Percentiles rank a stretch among this genome's conserved stretches.
Conservation (phyloP, 1,140 invertebrate genomes). For the Helicoverpa armigera region DNA sequence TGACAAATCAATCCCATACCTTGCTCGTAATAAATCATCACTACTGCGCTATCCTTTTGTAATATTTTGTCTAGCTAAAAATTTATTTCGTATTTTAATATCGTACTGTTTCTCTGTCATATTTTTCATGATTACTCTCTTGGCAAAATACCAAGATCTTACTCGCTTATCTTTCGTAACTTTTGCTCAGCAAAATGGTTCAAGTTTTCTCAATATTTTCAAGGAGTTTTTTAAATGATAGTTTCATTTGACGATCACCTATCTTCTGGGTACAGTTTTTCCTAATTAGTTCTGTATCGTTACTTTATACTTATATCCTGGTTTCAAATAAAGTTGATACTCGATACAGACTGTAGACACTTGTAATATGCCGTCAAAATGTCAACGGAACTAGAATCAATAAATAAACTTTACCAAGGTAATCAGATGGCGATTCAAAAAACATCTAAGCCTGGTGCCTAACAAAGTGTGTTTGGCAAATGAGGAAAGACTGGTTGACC, state of each 20-base stretch:
- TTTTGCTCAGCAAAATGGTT: constrained; percentile 65
- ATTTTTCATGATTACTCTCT: constrained; percentile 76
- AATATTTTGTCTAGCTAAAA: constrained; percentile 64
- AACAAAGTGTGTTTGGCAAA: constrained; percentile 36
- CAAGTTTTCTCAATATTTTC: constrained; percentile 55
- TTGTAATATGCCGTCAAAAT: background rate
- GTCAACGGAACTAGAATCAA: background rate
- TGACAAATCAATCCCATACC: constrained; percentile 35
- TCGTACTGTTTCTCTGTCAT: constrained; percentile 68
- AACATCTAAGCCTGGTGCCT: background rate
- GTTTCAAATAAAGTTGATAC: too few species aligned
- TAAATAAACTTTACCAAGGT: constrained; percentile 8
- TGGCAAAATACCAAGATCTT: constrained; percentile 77
- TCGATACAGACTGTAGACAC: too few species aligned
- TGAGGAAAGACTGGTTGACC: constrained; percentile 35
- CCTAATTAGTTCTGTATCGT: background rate
- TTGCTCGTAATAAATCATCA: constrained; percentile 22
- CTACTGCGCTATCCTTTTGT: constrained; percentile 39
- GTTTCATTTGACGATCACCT: constrained; percentile 15
- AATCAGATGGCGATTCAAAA: background rate
- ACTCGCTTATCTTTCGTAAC: constrained; percentile 74
- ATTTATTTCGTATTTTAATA: constrained; percentile 76
- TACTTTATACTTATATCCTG: background rate
- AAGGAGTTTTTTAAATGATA: constrained; percentile 49
- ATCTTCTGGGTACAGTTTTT: background rate